phyloP scores from a whole-genome alignment of 2,888 invertebrate species.

The Macrosoma leucophasiata region DNA sequence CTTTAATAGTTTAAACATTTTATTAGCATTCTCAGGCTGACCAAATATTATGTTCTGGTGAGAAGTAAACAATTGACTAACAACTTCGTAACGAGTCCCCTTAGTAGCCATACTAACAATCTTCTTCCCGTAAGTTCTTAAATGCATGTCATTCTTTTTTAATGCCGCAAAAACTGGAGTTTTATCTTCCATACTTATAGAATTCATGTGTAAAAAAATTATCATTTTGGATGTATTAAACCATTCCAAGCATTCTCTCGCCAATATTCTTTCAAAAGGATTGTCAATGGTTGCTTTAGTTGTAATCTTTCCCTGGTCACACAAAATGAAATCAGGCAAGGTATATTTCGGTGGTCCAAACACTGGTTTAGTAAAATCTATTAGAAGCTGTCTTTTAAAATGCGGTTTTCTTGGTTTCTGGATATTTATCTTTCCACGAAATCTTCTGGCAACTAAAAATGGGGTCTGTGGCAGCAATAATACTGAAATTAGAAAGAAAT shows the following conservation, averaged over 20 bases:
- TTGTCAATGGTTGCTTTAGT: slow-evolving; percentile 67
- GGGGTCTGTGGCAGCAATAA: slow-evolving; percentile 56
- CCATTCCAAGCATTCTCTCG: slow-evolving; percentile 81
- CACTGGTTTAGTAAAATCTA: slow-evolving; percentile 79
- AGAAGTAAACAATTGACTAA: slow-evolving; percentile 78
- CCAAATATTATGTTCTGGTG: slow-evolving; percentile 82
- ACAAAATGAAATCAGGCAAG: slow-evolving; percentile 67
- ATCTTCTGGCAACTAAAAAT: slow-evolving; percentile 77
- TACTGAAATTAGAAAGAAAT: slow-evolving; percentile 41
- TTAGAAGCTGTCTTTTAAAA: slow-evolving; percentile 79
- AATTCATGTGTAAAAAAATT: slow-evolving; percentile 82
- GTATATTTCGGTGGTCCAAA: slow-evolving; percentile 64
- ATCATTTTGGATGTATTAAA: slow-evolving; percentile 83
- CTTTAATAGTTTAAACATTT: slow-evolving; percentile 79
- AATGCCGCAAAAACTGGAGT: slow-evolving; percentile 79
- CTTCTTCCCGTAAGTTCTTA: slow-evolving; percentile 79
- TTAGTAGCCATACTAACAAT: slow-evolving; percentile 80
- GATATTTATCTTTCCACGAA: slow-evolving; percentile 85
- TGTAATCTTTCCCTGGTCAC: slow-evolving; percentile 51
- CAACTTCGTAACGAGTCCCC: slow-evolving; percentile 80
- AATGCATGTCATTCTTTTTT: slow-evolving; percentile 80
- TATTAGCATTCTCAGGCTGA: slow-evolving; percentile 76
- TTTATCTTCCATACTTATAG: slow-evolving; percentile 79
- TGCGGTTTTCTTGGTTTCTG: slow-evolving; percentile 83
- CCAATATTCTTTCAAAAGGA: slow-evolving; percentile 83